Base-by-base conservation (phyloP, 2,797 vertebrate genomes). In the Neoniphon sammara region DNA sequence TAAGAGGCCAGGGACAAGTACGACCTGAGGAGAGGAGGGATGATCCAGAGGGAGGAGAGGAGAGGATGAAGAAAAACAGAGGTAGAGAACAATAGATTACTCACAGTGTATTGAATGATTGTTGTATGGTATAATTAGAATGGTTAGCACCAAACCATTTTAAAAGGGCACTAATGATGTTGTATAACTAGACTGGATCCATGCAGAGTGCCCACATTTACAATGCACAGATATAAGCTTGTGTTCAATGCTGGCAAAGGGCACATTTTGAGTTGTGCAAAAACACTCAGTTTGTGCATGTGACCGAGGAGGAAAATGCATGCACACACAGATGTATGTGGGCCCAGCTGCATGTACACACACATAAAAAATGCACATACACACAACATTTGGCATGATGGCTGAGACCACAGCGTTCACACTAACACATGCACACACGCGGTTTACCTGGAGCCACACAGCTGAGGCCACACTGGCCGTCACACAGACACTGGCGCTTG, bases 401-500 rank as follows among this genome's bases (percentile, higher is more conserved):
- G n/a, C 72, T 63, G 49, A 85, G 58, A 46, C 49, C 71, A 79
- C 77, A 80, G 21, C 72, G 47, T 70, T 66, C 73, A 67, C 59
- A 66, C 57, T 76, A 67, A 82, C 85, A 83, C 67, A 82, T 56
- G 71, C 76, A 85, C 36, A 68, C 71, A 84, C 63, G 81, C 8
- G 69, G 66, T 82, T 27, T 90, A 95, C 95, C 93, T 91, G 94
- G 92, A 87, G 83, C 90, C 80, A 96, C 93, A 70, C 95, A 96
- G 93, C 95, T 96, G 91, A 95, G 89, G 70, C 95, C 95, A 84
- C 95, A 96, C 44, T 92, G 91, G 47, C 95, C 95, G 3, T 96
- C 95, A 31, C 95, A 96, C 67, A 94, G 89, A 83, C 95, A 96
- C 85, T 91, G 93, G 0, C 93, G 93, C 71, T 91, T 95, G 85